Conservation (phyloP, 2,113 vertebrate genomes). For the Ptilonorhynchus violaceus region DNA sequence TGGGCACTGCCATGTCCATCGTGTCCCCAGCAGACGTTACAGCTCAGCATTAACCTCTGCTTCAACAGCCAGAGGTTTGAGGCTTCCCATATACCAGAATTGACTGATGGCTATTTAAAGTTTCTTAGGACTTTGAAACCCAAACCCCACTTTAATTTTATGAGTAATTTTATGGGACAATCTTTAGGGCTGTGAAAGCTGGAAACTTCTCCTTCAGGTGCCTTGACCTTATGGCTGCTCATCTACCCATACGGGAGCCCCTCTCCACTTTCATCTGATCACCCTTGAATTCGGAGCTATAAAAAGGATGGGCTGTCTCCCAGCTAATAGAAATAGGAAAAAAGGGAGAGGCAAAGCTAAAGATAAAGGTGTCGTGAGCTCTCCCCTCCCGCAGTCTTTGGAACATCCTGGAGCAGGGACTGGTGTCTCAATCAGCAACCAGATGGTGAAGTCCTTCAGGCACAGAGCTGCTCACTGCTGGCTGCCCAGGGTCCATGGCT, state of each 20-base stretch:
- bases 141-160: slow-evolving; percentile 35
- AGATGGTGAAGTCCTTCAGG: not conserved
- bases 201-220: slow-evolving; percentile 14
- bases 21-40: not conserved
- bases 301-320: slow-evolving; percentile 9
- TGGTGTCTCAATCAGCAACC: not conserved
- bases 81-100: not conserved
- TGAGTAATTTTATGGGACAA: slow-evolving; percentile 52
- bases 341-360: not conserved
- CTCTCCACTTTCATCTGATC: not conserved
- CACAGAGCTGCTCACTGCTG: not conserved
- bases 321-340: slow-evolving; percentile 14
- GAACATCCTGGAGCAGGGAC: not conserved
- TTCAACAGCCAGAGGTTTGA: not conserved
- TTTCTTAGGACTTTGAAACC: slow-evolving; percentile 27
- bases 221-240: slow-evolving; percentile 24
- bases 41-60: not conserved
- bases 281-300: not conserved
- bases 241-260: not conserved
- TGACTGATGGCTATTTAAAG: not conserved
- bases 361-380: not conserved
- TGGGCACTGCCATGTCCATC: not conserved
- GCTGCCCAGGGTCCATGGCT: not conserved
- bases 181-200: not conserved
- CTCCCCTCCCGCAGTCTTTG: not conserved